A percentile compares a stretch with the other conserved stretches of the same genome.
These are phyloP conservation scores for Ditylenchus dipsaci DNA, from an alignment of 1,140 invertebrate genomes.

Conservation along the genomic window DNA sequence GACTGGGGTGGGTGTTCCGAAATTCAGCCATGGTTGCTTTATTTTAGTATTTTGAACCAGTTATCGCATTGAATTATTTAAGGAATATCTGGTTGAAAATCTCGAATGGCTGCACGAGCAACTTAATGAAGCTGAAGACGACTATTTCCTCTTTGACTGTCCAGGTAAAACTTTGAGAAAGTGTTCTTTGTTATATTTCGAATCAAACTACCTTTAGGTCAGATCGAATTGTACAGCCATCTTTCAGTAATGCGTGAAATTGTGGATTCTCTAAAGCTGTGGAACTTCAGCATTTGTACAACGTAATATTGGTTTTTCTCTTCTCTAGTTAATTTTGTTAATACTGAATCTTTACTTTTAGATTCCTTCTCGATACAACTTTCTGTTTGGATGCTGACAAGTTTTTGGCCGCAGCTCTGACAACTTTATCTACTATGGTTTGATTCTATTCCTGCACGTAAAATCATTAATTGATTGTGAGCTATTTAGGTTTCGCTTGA, in stretches of 20 bases:
- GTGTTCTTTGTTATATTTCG: background rate
- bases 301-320: no score
- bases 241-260: slow-evolving; percentile 79
- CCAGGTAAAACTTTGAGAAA: slow-evolving; percentile 66
- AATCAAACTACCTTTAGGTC: slow-evolving; percentile 63
- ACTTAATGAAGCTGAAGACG: slow-evolving; percentile 69
- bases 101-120: slow-evolving; percentile 82
- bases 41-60: no score
- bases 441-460: background rate
- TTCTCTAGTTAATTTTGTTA: background rate
- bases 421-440: slow-evolving; percentile 65
- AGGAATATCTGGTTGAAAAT: slow-evolving; percentile 84
- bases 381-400: slow-evolving; percentile 93
- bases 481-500: slow-evolving; percentile 84
- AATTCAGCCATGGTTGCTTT: no score
- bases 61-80: no score
- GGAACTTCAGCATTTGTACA: slow-evolving; percentile 84
- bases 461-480: background rate
- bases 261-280: slow-evolving; percentile 68
- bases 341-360: slow-evolving; percentile 42
- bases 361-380: slow-evolving; percentile 90
- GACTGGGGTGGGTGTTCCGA: no score
- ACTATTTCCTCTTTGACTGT: slow-evolving; percentile 97
- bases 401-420: slow-evolving; percentile 78
- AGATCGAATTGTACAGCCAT: slow-evolving; percentile 97